Evolutionary conservation across 2,113 vertebrate species (phyloP), one percentile per base, ranked within the genome.

Genomic region (Centropus unirufus): DNA sequence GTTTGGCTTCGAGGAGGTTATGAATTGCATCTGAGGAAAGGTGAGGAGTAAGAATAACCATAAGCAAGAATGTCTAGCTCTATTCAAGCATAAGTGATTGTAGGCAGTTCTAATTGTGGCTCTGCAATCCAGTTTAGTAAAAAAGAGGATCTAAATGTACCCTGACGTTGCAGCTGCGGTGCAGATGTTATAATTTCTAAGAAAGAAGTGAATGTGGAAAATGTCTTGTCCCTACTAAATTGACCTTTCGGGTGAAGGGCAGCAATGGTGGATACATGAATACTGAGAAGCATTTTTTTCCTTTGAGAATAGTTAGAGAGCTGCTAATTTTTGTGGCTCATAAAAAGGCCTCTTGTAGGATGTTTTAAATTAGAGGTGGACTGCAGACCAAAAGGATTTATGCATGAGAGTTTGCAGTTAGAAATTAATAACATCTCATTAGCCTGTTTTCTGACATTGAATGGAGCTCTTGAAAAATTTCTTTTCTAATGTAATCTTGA

Each of bases 31-130:
- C 21, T 42, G n/a, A 15, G 24, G 23, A 22, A 83, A 73, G 30
- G 9, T 2, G 1, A 52, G 40, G 29, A 77, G 5, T 6, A 32
- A 40, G 24, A 49, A 40, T 26, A 89, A 66, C n/a, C 11, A 20
- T 27, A 76, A 36, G 3, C 1, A 2, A 68, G 63, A 55, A 54
- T 21, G 9, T 58, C 11, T 9, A 6, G 2, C 8, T 81, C 3
- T 20, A 26, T 26, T 34, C 4, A 52, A 77, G 58, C 72, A 30
- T 16, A 12, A 1, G 11, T 29, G 42, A 39, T 24, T 11, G 32
- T 17, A 59, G 32, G 2, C 17, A 3, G 11, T n/a, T 12, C 34
- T 1, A 1, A 59, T 18, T 14, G 10, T 6, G 17, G 2, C 23
- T 73, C 59, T 5, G 3, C 32, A 42, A 27, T 32, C 42, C 6